Conservation (phyloP, 2,888 invertebrate genomes). For the Amaurobius ferox region DNA sequence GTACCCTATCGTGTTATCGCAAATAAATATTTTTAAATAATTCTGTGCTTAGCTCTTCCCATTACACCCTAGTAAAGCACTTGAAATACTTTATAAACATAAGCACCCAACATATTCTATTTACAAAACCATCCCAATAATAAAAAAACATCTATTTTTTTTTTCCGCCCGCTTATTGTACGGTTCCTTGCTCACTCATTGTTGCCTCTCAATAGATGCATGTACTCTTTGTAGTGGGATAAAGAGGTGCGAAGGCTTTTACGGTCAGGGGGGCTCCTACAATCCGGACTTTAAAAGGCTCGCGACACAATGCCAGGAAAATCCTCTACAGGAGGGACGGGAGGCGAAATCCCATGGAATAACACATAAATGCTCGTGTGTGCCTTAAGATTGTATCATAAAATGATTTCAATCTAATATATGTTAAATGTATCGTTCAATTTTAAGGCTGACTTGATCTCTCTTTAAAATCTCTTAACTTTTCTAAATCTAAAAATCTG, state of each 20-base stretch:
- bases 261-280: conserved; percentile 64
- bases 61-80: not conserved
- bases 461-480: no score
- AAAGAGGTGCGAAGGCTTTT: conserved; percentile 70
- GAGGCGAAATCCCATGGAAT: conserved; percentile 24
- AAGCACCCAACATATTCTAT: conserved; percentile 3
- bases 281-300: conserved; percentile 58
- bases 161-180: conserved; percentile 25
- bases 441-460: no score
- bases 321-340: not conserved
- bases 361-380: conserved; percentile 30
- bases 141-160: not conserved
- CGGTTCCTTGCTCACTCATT: conserved; percentile 28
- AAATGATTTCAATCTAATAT: not conserved
- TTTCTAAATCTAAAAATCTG: no score
- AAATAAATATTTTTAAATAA: no score
- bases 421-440: no score
- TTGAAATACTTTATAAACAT: not conserved
- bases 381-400: not conserved
- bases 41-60: no score
- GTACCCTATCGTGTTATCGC: no score
- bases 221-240: conserved; percentile 38
- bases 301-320: conserved; percentile 39
- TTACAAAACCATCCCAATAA: conserved; percentile 13
- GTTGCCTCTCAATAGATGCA: conserved; percentile 41